Evolutionary conservation across 2,888 invertebrate species (phyloP), one percentile per base, ranked within the genome.

Genomic region (Chymomyza fuscimana): DNA sequence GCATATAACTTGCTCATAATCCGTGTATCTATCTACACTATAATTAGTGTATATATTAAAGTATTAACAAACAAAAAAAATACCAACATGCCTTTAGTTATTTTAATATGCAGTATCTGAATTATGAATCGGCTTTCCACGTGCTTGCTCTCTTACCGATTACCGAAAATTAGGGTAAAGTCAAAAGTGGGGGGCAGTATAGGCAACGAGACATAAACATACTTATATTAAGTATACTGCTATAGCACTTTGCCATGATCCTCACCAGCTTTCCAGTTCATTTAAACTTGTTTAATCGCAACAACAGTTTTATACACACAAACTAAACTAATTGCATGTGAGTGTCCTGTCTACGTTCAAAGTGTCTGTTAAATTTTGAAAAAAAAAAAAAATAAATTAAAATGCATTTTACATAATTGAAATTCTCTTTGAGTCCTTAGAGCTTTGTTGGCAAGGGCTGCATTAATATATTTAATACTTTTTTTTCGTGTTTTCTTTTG

Each of bases 151-250:
- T 5, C 22, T 22, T 22, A 22, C 22, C 22, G n/a, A n/a, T 22
- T 22, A 22, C 22, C 22, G 1, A 2, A 22, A 22, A 22, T 22
- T 22, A 22, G 1, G 25, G 25, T 25, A 4, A 25, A 25, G 25
- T 25, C 2, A 25, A 25, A 25, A 4, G 25, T 4, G 25, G 4
- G 25, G 32, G 32, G 32, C 88, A 88, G 84, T 3, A 36, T 3
- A 36, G 36, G 36, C 10, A 46, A 12, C 40, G 2, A 46, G 40
- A 46, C 40, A 12, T 4, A 46, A 6, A 46, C 40, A 50, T 69
- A 84, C 80, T 83, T 83, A 84, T 77, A 76, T 5, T 86, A 88
- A 88, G 88, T 85, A 88, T 7, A 32, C 1, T 32, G 1, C 9
- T 32, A 5, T 32, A 32, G 32, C 4, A 32, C 32, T 32, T 9